Evolutionary conservation across 2,888 invertebrate genomes (phyloP), one percentile per base, ranked within the genome.

Genomic region (Amphipoea lucens): DNA sequence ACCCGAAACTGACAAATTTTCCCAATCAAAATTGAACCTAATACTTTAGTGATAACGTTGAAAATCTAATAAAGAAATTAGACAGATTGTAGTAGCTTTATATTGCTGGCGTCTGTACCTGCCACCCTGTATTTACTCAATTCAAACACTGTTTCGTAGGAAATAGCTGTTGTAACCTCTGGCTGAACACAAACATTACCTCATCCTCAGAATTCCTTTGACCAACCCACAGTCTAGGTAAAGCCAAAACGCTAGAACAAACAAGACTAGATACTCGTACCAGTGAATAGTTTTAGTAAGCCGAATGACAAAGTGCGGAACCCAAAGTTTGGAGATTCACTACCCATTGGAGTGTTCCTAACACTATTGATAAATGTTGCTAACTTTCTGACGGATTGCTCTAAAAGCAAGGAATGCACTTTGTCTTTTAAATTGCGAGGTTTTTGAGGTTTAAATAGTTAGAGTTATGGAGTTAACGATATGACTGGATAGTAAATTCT

Each of bases 371-470:
- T 79, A 79, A 84, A 79, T 76, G 84, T 72, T 78, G 69, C 57
- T 57, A 88, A 88, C 70, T 88, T 88, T 86, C 65, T 67, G 36
- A 63, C n/a, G 66, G 65, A 71, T 75, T 70, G 36, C 63, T 74
- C 7, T 57, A 9, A 36, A 42, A 76, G 72, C 84, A 78, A 73
- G 70, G 48, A 84, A 74, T 79, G 84, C 84, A 86, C 78, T 85
- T 74, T 54, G 20, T 3, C 45, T 72, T 63, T 77, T n/a, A 65
- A 51, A 14, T 36, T 2, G 17, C 7, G 29, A 29, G 2, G 17
- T 48, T 36, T 67, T 51, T 23, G 29, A 12, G 14, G 36, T 4
- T n/a, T 29, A 60, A 17, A 63, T 36, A 36, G 12, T 60, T 4
- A n/a, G 9, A 60, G 17, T 65, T 40, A 12, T 14, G 29, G 17